Evolutionary conservation across 1,140 invertebrate species (phyloP).

Genomic region (Drosophila ficusphila): DNA sequence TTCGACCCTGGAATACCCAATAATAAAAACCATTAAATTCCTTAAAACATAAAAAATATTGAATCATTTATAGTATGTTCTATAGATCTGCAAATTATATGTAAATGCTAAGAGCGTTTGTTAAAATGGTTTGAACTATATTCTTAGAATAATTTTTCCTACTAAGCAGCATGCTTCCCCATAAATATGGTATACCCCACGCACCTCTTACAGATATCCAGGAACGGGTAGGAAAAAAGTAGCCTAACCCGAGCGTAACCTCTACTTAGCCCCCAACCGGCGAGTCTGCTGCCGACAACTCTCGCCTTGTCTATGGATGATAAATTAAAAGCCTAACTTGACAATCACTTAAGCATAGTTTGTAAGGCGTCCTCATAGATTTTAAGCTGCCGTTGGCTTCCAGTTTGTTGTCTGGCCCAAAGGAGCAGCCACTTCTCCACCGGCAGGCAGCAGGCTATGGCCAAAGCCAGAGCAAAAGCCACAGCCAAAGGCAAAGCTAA

Average conservation of each 20-base stretch:
- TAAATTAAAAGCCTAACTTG: conserved; percentile 84
- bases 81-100: too few relatives aligned
- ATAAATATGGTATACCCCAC: background rate
- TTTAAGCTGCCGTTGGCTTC: conserved; percentile 73
- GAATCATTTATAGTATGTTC: too few relatives aligned
- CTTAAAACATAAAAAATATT: rapidly evolving
- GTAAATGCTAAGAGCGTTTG: too few relatives aligned
- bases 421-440: conserved; percentile 25
- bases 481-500: background rate
- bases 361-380: conserved; percentile 83
- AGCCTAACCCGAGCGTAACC: conserved; percentile 77
- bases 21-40: too few relatives aligned
- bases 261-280: conserved; percentile 73
- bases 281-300: conserved; percentile 45
- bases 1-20: background rate
- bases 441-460: background rate
- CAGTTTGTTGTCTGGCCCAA: conserved; percentile 59
- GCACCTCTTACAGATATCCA: conserved; percentile 4
- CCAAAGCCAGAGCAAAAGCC: conserved; percentile 19
- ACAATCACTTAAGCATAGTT: conserved; percentile 84
- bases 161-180: background rate
- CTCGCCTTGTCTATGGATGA: conserved; percentile 83
- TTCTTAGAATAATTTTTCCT: background rate
- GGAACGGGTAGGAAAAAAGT: conserved; percentile 45
- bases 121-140: background rate